Conservation (phyloP, 2,888 invertebrate species). For the Amphiduros pacificus region DNA sequence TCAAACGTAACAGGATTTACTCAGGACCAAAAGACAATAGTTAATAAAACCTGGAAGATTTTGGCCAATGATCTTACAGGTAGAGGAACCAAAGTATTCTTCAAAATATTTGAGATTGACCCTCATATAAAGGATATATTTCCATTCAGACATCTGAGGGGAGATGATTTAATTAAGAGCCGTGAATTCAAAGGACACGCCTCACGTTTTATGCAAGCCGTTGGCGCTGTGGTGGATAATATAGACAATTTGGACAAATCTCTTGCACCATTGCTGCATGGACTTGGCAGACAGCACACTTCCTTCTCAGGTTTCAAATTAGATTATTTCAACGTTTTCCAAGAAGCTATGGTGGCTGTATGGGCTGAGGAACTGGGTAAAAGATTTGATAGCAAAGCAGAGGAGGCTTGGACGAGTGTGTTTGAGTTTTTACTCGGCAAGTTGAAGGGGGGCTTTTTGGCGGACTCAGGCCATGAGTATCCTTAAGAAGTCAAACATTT, state of each 20-base stretch:
- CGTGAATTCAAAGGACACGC: constrained; percentile 38
- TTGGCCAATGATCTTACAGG: constrained; percentile 35
- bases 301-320: constrained; percentile 40
- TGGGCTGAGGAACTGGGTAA: constrained; percentile 37
- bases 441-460: constrained; percentile 40
- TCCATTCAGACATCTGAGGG: constrained; percentile 36
- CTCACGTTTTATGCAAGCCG: constrained; percentile 48
- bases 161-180: constrained; percentile 35
- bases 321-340: constrained; percentile 41
- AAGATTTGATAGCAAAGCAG: constrained; percentile 28
- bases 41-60: constrained; percentile 38
- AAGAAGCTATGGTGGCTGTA: constrained; percentile 36
- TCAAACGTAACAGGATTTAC: too few species aligned
- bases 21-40: too few species aligned
- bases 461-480: too few species aligned
- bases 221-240: constrained; percentile 44
- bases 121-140: constrained; percentile 43
- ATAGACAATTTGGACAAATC: constrained; percentile 36
- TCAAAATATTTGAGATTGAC: constrained; percentile 38
- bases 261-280: constrained; percentile 37
- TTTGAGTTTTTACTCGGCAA: constrained; percentile 40
- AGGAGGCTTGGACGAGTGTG: constrained; percentile 33
- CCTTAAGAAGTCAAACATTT: too few species aligned
- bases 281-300: constrained; percentile 33
- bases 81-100: constrained; percentile 40